These are phyloP conservation scores for Tridacna crocea DNA, from an alignment of 2,888 invertebrate genomes.

Conservation along the genomic window DNA sequence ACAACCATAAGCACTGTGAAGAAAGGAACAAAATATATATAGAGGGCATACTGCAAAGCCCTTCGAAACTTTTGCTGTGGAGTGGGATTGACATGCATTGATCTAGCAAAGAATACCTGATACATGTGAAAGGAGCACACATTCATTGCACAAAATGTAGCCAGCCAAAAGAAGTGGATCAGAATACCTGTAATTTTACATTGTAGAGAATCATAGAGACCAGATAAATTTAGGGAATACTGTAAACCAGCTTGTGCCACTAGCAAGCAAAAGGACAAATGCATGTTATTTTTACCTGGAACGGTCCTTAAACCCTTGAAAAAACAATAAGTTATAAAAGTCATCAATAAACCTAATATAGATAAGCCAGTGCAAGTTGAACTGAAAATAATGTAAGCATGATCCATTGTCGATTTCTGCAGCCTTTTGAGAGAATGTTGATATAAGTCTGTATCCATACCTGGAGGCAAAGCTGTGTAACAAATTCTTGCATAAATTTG, in stretches of 20 bases:
- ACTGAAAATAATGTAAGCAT: slow-evolving; percentile 28
- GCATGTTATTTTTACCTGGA: slow-evolving; percentile 65
- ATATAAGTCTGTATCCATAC: neutral
- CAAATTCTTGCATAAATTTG: neutral
- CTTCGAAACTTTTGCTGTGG: neutral
- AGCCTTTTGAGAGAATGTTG: neutral
- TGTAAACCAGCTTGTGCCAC: slow-evolving; percentile 58
- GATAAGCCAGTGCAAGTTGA: slow-evolving; percentile 39
- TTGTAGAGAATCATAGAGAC: neutral
- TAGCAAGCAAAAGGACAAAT: slow-evolving; percentile 50
- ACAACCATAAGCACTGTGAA: slow-evolving; percentile 26
- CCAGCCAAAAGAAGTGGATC: slow-evolving; percentile 62
- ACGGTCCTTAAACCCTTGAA: slow-evolving; percentile 53
- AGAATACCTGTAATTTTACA: slow-evolving; percentile 47
- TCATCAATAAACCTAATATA: slow-evolving; percentile 49
- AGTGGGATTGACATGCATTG: neutral
- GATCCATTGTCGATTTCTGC: neutral
- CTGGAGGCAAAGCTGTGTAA: neutral
- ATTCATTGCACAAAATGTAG: slow-evolving; percentile 58
- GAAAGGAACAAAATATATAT: slow-evolving; percentile 33
- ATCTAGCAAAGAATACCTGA: slow-evolving; percentile 37
- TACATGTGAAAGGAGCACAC: slow-evolving; percentile 64
- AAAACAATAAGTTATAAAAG: slow-evolving; percentile 60
- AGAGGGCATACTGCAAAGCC: slow-evolving; percentile 9
- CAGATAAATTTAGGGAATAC: slow-evolving; percentile 26